These are phyloP conservation scores for Notamacropus eugenii DNA, from an alignment of 2,797 vertebrate species.

Conservation along the genomic window DNA sequence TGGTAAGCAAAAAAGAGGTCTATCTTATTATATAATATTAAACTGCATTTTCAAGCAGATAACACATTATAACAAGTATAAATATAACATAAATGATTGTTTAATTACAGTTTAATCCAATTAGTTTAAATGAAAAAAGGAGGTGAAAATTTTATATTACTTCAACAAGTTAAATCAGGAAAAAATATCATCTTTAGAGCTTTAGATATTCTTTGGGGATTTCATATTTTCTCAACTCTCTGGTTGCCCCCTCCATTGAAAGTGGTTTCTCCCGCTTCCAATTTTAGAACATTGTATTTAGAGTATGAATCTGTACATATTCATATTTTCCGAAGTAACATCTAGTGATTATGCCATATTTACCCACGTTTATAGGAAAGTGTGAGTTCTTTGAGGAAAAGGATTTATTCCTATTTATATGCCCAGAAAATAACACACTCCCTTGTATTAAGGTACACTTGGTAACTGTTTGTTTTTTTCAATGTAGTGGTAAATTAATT, in stretches of 20 bases:
- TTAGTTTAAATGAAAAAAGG: slow-evolving; percentile 11
- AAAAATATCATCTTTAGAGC: background rate
- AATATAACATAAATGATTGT: background rate
- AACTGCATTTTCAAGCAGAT: background rate
- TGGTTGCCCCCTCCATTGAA: background rate
- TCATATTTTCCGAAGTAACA: background rate
- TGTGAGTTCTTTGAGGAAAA: background rate
- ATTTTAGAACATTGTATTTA: background rate
- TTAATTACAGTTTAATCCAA: background rate
- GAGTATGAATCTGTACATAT: background rate
- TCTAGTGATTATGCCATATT: background rate
- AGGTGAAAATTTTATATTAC: background rate
- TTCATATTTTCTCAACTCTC: background rate
- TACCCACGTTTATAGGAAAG: background rate
- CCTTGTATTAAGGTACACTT: background rate
- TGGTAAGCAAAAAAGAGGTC: slow-evolving; percentile 26
- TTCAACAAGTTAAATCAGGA: background rate
- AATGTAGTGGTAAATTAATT: background rate
- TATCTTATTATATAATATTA: background rate
- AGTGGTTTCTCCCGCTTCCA: background rate
- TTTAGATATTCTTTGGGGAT: background rate
- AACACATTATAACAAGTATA: background rate
- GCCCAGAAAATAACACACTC: background rate
- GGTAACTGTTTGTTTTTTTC: background rate
- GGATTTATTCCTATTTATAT: background rate